phyloP scores from a whole-genome alignment of 2,113 vertebrate genomes.

The Periophthalmus modestus region DNA sequence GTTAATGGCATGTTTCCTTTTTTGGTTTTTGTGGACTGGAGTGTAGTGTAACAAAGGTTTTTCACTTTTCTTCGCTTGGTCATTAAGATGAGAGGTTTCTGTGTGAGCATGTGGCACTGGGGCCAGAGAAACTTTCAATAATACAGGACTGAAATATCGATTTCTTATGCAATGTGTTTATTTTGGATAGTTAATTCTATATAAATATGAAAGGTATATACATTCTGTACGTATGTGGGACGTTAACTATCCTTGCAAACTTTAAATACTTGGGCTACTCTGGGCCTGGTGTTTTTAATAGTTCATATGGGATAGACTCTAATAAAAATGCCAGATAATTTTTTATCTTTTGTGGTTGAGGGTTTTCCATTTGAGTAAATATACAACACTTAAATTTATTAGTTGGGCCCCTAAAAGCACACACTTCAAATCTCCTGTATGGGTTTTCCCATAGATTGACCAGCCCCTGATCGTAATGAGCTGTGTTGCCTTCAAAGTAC shows the following conservation, averaged over 20 bases:
- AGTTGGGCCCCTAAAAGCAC: too few relatives aligned
- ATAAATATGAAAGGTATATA: too few relatives aligned
- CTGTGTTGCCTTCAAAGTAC: slow-evolving; percentile 26
- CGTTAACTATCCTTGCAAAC: background rate
- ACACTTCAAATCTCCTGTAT: background rate
- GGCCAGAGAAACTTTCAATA: slow-evolving; percentile 44
- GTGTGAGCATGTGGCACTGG: slow-evolving; percentile 27
- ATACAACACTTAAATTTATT: slow-evolving; percentile 1
- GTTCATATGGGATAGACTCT: background rate
- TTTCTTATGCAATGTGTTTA: background rate
- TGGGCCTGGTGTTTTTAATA: background rate
- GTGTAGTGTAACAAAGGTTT: slow-evolving; percentile 62
- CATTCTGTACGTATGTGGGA: too few relatives aligned
- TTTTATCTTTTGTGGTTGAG: background rate
- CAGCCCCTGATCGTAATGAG: slow-evolving; percentile 32
- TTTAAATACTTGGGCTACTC: background rate
- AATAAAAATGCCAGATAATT: background rate
- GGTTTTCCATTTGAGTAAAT: slow-evolving; percentile 3
- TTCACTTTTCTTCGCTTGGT: slow-evolving; percentile 49
- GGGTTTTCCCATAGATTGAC: slow-evolving; percentile 1
- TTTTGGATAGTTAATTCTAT: too few relatives aligned
- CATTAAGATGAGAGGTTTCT: slow-evolving; percentile 17
- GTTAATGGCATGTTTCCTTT: slow-evolving; percentile 56
- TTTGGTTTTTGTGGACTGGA: slow-evolving; percentile 58
- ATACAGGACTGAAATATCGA: slow-evolving; percentile 17